phyloP scores from a whole-genome alignment of 2,888 invertebrate species.

The Dugesia japonica region DNA sequence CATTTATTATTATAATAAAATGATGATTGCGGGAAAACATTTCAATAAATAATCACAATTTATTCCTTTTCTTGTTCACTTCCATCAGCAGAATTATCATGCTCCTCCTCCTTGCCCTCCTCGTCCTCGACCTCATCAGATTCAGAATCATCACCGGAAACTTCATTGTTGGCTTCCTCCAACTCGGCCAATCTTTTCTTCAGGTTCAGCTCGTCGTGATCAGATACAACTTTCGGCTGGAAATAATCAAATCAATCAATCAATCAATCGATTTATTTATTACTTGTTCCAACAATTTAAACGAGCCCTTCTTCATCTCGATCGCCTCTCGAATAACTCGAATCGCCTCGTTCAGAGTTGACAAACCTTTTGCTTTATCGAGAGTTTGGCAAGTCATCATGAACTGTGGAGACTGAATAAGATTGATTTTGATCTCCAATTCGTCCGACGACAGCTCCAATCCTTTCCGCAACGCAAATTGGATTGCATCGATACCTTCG shows the following conservation, averaged over 20 bases:
- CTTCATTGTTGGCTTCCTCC: slow-evolving; percentile 80
- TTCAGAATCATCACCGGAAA: slow-evolving; percentile 57
- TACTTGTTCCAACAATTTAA: slow-evolving; percentile 81
- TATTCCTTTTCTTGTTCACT: too few species aligned
- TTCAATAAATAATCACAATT: too few species aligned
- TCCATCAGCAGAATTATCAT: too few species aligned
- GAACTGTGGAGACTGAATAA: slow-evolving; percentile 92
- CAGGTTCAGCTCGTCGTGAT: slow-evolving; percentile 86
- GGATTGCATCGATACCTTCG: slow-evolving; percentile 95
- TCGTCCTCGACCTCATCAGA: slow-evolving; percentile 38
- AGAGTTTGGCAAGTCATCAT: slow-evolving; percentile 96
- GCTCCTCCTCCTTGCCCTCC: too few species aligned
- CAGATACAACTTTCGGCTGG: slow-evolving; percentile 88
- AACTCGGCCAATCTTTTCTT: slow-evolving; percentile 78
- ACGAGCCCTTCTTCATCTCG: slow-evolving; percentile 66
- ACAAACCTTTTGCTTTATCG: slow-evolving; percentile 78
- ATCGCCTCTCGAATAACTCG: slow-evolving; percentile 71
- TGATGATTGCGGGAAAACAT: too few species aligned
- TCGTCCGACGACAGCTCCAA: slow-evolving; percentile 74
- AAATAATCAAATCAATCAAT: slow-evolving; percentile 37
- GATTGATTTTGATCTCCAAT: slow-evolving; percentile 86
- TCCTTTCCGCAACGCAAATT: slow-evolving; percentile 70
- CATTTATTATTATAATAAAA: too few species aligned
- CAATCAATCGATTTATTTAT: slow-evolving; percentile 46
- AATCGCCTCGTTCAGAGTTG: slow-evolving; percentile 71